Conservation (phyloP, 2,113 vertebrate genomes). For the Apistogramma diplotaenia region DNA sequence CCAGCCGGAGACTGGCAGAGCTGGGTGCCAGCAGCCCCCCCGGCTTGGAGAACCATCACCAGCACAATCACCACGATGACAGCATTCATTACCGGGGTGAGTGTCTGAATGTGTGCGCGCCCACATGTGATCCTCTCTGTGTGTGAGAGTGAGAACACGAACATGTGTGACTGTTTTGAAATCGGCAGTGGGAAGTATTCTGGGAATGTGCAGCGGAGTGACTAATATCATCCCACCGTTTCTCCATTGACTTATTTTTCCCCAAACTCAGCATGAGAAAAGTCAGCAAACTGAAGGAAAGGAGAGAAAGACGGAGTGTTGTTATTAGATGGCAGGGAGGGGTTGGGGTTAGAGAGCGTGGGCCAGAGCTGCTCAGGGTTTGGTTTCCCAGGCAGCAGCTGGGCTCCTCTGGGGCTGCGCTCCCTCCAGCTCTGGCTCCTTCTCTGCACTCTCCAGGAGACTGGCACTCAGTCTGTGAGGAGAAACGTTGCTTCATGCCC, state of each 20-base stretch:
- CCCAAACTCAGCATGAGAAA: constrained; percentile 29
- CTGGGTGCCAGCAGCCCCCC: constrained; percentile 79
- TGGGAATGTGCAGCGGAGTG: constrained; percentile 45
- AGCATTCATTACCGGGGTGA: constrained; percentile 82
- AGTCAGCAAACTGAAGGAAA: constrained; percentile 1
- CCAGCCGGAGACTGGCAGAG: constrained; percentile 87
- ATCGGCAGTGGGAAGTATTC: constrained; percentile 50
- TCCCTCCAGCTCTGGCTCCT: constrained; percentile 44
- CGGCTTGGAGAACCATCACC: constrained; percentile 82
- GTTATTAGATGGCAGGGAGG: constrained; percentile 42
- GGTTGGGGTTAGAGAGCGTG: constrained; percentile 47
- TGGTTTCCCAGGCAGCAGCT: constrained; percentile 68
- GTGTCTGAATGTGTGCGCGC: constrained; percentile 14
- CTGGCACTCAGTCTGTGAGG: constrained; percentile 18
- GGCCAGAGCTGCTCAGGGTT: constrained; percentile 49
- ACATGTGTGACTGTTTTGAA: constrained; percentile 56
- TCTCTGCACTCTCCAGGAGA: constrained; percentile 10
- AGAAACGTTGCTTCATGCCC: constrained; percentile 24
- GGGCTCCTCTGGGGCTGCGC: constrained; percentile 51
- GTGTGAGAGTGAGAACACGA: constrained; percentile 38
- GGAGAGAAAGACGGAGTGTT: constrained; percentile 26
- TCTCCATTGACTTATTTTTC: constrained; percentile 27
- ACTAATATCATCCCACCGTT: constrained; percentile 17
- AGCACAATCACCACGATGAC: constrained; percentile 73
- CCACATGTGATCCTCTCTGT: background rate